Evolutionary conservation across 2,888 invertebrate species (phyloP).

Genomic region (Drosophila paranaensis): DNA sequence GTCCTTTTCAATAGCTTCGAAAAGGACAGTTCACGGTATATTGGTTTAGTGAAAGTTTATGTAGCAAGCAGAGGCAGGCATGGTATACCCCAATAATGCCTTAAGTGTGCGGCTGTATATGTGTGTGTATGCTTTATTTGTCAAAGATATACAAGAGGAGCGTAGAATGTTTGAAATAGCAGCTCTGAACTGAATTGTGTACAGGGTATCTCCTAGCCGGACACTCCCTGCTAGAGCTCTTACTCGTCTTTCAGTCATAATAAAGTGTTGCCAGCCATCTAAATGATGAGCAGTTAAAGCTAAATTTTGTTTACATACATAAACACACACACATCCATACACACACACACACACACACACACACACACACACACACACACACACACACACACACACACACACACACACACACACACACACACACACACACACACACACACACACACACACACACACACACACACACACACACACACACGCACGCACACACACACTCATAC

Average conservation of each 20-base stretch:
- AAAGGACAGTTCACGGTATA: too few species aligned
- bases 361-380: neutral
- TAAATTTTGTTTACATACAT: neutral
- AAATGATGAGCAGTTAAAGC: neutral
- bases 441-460: neutral
- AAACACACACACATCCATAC: neutral
- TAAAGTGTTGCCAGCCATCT: neutral
- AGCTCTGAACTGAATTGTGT: neutral
- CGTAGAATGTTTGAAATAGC: neutral
- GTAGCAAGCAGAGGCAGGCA: neutral
- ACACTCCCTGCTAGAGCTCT: neutral
- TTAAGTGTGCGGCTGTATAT: too few species aligned
- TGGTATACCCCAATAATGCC: too few species aligned
- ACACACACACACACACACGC: neutral
- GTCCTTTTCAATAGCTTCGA: too few species aligned
- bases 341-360: neutral
- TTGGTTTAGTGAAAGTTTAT: too few species aligned
- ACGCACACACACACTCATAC: too few species aligned
- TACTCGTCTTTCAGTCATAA: neutral
- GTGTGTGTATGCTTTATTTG: too few species aligned
- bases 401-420: neutral
- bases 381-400: neutral
- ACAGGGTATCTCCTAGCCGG: neutral
- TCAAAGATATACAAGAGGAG: too few species aligned
- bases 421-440: neutral